Conservation (phyloP, 37 sponge, comb jelly and placozoan genomes). For the Hexactinellida sp. region DNA sequence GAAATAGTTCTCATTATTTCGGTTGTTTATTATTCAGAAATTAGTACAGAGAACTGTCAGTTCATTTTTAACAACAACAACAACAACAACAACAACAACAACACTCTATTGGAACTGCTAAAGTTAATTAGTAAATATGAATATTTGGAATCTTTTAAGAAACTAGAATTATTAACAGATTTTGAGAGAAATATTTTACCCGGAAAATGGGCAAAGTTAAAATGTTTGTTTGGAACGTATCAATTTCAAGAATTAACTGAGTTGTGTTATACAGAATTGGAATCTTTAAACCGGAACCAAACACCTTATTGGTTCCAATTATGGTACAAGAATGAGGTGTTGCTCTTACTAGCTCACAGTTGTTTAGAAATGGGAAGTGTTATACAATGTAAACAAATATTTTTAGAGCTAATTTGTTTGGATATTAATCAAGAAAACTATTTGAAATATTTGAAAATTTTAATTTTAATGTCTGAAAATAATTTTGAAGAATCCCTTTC, state of each 20-base stretch:
- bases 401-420: background rate
- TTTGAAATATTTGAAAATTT: background rate
- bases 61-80: background rate
- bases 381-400: background rate
- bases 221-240: background rate
- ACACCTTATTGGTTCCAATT: constrained; percentile 5
- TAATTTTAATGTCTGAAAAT: background rate
- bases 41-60: background rate
- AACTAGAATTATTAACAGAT: background rate
- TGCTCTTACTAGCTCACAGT: background rate
- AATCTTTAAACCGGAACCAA: background rate
- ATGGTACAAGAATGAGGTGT: background rate
- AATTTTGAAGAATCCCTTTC: background rate
- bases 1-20: background rate
- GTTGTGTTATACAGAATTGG: background rate
- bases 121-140: background rate
- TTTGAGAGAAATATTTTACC: background rate
- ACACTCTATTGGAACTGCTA: background rate
- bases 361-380: background rate
- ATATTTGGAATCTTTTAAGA: background rate
- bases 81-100: too few species aligned
- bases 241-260: background rate
- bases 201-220: background rate
- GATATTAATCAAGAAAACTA: background rate
- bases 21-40: background rate